phyloP scores from a whole-genome alignment of 2,113 vertebrate genomes.

The Carassius gibelio region DNA sequence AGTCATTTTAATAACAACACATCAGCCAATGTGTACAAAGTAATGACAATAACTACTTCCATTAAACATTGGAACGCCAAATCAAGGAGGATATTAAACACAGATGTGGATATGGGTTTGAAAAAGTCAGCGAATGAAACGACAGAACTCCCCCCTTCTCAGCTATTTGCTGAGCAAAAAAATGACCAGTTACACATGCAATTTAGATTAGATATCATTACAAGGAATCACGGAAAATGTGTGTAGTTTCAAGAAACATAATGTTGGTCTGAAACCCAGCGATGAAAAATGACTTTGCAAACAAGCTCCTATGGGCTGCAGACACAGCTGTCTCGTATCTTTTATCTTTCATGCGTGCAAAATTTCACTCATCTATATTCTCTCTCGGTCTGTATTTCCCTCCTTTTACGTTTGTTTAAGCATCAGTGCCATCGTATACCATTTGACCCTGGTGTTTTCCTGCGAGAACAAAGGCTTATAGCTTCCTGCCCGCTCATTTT shows the following conservation, averaged over 20 bases:
- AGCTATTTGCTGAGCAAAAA: neutral
- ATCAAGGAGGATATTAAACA: constrained; percentile 46
- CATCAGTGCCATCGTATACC: constrained; percentile 43
- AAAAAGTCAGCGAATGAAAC: constrained; percentile 28
- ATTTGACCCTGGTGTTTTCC: constrained; percentile 48
- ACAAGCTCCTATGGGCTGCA: constrained; percentile 46
- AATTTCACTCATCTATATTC: constrained; percentile 53
- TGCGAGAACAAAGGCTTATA: constrained; percentile 35
- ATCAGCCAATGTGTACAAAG: constrained; percentile 30
- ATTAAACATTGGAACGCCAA: constrained; percentile 45
- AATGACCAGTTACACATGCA: constrained; percentile 41
- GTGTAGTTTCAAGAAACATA: constrained; percentile 54
- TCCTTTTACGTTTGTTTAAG: constrained; percentile 28
- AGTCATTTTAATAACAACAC: constrained; percentile 38
- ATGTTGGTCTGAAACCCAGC: constrained; percentile 39
- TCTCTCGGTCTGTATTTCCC: neutral
- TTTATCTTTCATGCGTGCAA: constrained; percentile 58
- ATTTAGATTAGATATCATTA: constrained; percentile 57
- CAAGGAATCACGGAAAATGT: constrained; percentile 42
- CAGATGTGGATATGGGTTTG: constrained; percentile 32
- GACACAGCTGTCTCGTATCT: constrained; percentile 57
- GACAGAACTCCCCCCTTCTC: constrained; percentile 36
- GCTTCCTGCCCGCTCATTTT: constrained; percentile 45
- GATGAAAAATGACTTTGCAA: constrained; percentile 55
- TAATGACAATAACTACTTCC: constrained; percentile 51